phyloP scores from a whole-genome alignment of 2,888 invertebrate genomes.

The Arctia plantaginis region DNA sequence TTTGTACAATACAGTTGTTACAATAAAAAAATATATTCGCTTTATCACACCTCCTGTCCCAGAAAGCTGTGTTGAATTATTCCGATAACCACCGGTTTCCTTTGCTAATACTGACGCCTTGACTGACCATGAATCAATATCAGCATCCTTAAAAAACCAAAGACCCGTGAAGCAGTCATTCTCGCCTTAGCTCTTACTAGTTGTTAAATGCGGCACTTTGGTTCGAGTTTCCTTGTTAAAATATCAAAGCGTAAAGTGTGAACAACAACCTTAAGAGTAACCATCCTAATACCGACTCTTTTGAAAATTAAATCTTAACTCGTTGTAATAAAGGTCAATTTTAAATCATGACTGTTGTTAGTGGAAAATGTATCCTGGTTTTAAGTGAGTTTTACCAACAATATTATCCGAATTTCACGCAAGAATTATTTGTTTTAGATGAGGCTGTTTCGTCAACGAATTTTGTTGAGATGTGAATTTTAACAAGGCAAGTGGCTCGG shows the following conservation, averaged over 20 bases:
- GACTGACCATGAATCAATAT: constrained; percentile 59
- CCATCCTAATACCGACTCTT: not conserved
- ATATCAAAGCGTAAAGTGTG: constrained; percentile 70
- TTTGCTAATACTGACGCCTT: constrained; percentile 63
- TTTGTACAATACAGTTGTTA: not conserved
- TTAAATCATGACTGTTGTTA: not conserved
- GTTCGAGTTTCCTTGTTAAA: constrained; percentile 60
- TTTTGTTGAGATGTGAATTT: constrained; percentile 73
- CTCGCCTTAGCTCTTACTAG: constrained; percentile 62
- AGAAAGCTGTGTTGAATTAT: constrained; percentile 47
- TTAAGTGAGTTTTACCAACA: constrained; percentile 64
- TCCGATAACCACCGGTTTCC: constrained; percentile 50
- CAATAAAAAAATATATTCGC: constrained; percentile 7
- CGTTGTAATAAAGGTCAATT: constrained; percentile 19
- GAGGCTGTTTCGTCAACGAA: constrained; percentile 65
- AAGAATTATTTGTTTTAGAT: constrained; percentile 80
- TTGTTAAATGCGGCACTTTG: constrained; percentile 73
- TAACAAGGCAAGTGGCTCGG: constrained; percentile 73
- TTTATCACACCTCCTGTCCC: constrained; percentile 33
- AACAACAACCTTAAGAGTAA: constrained; percentile 23
- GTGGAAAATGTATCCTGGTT: constrained; percentile 30
- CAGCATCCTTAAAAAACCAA: constrained; percentile 59
- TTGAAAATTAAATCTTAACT: constrained; percentile 20
- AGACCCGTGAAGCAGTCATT: constrained; percentile 67
- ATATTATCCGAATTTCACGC: constrained; percentile 77